phyloP scores from a whole-genome alignment of 2,888 invertebrate genomes.

The Bellardia pandia region DNA sequence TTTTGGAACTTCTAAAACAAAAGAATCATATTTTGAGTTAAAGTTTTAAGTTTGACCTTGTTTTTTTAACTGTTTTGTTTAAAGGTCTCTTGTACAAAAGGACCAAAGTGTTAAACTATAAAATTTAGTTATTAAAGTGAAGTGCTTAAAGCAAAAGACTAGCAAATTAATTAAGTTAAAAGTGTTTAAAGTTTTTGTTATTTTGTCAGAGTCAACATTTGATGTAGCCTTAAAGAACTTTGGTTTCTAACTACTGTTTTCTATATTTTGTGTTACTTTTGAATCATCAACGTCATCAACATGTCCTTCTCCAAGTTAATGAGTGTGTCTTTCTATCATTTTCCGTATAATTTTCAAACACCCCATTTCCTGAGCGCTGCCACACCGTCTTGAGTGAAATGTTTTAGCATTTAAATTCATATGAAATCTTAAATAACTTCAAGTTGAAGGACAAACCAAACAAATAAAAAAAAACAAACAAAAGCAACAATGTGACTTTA shows the following conservation, averaged over 20 bases:
- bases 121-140: conserved; percentile 16
- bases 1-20: conserved; percentile 45
- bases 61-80: background rate
- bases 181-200: background rate
- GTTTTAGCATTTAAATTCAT: background rate
- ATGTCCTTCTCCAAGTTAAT: conserved; percentile 57
- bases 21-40: conserved; percentile 9
- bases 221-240: conserved; percentile 28
- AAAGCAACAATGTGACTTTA: conserved; percentile 68
- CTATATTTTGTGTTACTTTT: conserved; percentile 7
- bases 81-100: background rate
- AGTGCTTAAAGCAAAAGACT: conserved; percentile 24
- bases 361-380: conserved; percentile 68
- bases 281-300: conserved; percentile 31
- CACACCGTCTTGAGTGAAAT: conserved; percentile 72
- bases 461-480: background rate
- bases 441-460: background rate
- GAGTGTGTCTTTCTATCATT: conserved; percentile 61
- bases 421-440: conserved; percentile 11
- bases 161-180: background rate
- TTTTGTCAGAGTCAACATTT: background rate
- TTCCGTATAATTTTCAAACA: conserved; percentile 57
- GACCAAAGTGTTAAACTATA: background rate
- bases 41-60: background rate
- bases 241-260: background rate